Evolutionary conservation across 2,113 vertebrate species (phyloP).

Genomic region (Scartelaos histophorus): DNA sequence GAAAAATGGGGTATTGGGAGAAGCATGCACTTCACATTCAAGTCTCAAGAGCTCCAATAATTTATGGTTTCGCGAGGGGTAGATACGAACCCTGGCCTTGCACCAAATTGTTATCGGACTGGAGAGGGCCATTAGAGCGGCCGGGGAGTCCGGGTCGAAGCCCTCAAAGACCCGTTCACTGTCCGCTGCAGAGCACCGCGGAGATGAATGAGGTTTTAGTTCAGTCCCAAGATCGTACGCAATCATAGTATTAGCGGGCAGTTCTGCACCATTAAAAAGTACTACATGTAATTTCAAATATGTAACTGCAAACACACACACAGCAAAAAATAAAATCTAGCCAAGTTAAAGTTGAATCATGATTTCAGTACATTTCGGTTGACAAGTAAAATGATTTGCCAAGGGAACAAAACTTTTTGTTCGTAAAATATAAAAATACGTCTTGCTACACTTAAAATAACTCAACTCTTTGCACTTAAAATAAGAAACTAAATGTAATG

Average conservation of each 20-base stretch:
- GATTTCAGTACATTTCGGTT: too few species aligned
- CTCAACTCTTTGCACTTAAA: too few species aligned
- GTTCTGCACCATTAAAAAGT: background rate
- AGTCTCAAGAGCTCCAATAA: conserved; percentile 59
- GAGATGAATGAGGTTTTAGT: conserved; percentile 1
- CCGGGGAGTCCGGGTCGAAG: conserved; percentile 17
- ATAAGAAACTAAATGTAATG: too few species aligned
- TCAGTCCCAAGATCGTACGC: background rate
- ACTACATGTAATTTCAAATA: background rate
- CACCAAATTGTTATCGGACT: conserved; percentile 26
- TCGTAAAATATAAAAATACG: too few species aligned
- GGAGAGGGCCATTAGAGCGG: conserved; percentile 29
- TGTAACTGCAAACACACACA: background rate
- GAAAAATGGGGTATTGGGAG: conserved; percentile 34
- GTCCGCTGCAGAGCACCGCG: conserved; percentile 4
- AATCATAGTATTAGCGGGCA: conserved; percentile 10
- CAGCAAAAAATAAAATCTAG: too few species aligned
- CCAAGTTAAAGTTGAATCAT: too few species aligned
- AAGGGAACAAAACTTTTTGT: too few species aligned
- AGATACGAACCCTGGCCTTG: conserved; percentile 33
- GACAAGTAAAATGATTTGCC: too few species aligned
- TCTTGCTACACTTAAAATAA: too few species aligned
- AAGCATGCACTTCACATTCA: conserved; percentile 48
- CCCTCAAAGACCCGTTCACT: background rate
- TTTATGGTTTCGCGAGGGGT: conserved; percentile 41